Evolutionary conservation across 2,113 vertebrate genomes (phyloP).

Genomic region (Carassius gibelio): DNA sequence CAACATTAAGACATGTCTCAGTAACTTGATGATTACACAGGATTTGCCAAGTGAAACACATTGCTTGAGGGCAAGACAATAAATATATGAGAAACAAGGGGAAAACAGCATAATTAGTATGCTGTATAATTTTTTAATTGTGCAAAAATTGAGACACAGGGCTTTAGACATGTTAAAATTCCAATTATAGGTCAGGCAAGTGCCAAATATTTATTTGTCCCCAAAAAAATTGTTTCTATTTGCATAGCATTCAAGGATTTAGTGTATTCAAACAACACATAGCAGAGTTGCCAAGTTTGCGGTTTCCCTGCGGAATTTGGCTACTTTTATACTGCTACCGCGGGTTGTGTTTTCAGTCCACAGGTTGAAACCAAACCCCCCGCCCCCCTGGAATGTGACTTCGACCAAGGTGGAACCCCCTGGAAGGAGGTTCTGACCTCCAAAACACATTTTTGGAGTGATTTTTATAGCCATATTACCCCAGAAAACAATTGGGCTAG

Average conservation of each 20-base stretch:
- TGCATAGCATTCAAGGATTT: neutral
- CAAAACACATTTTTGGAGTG: neutral
- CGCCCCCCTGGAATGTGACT: no score
- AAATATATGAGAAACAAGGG: neutral
- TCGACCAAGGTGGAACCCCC: no score
- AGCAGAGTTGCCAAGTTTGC: neutral
- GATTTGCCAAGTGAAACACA: neutral
- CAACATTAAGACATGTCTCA: conserved; percentile 31
- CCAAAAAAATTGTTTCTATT: neutral
- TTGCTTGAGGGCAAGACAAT: neutral
- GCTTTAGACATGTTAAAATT: neutral
- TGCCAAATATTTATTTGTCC: neutral
- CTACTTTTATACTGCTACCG: neutral
- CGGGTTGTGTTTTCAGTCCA: neutral
- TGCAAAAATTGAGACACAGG: neutral
- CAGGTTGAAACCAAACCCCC: neutral
- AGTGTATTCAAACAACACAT: neutral
- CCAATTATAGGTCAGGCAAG: neutral
- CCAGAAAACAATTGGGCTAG: neutral
- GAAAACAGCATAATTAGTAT: neutral
- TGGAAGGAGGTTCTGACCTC: no score
- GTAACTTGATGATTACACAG: neutral
- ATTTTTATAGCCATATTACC: neutral
- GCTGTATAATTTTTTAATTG: neutral
- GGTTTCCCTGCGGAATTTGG: neutral